A percentile compares a stretch with the other conserved stretches of the same genome.
Conservation (phyloP, 2,888 invertebrate species). For the Cremastinae sp. region DNA sequence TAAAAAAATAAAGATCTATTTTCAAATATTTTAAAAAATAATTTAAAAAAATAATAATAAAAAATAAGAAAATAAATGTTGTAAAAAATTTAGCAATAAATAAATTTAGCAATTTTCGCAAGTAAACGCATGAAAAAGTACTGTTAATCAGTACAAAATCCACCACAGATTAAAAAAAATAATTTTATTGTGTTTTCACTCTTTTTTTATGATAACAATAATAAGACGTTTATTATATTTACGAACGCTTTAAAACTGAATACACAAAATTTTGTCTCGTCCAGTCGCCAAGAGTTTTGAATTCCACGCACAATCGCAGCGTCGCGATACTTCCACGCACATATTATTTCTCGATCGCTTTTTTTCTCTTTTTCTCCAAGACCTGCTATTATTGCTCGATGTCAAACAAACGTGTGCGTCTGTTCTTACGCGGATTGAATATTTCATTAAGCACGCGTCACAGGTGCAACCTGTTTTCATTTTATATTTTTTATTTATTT, state of each 20-base stretch:
- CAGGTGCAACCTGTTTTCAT: slow-evolving; percentile 42
- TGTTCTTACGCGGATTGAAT: slow-evolving; percentile 69
- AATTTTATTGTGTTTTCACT: too few species aligned
- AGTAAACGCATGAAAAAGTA: too few species aligned
- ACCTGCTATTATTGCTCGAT: slow-evolving; percentile 17
- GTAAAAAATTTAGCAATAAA: too few species aligned
- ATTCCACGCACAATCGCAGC: slow-evolving; percentile 66
- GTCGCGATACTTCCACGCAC: slow-evolving; percentile 41
- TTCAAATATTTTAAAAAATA: too few species aligned
- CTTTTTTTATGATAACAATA: slow-evolving; percentile 4
- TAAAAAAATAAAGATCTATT: too few species aligned
- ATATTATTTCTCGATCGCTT: slow-evolving; percentile 35
- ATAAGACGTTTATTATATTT: slow-evolving; percentile 4
- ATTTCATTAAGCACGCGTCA: slow-evolving; percentile 60
- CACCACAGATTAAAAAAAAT: too few species aligned
- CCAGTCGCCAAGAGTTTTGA: slow-evolving; percentile 64
- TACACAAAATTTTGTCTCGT: slow-evolving; percentile 36
- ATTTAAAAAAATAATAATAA: too few species aligned
- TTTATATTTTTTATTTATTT: slow-evolving; percentile 19
- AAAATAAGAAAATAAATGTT: too few species aligned
- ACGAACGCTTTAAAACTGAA: background rate
- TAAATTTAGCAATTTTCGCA: too few species aligned
- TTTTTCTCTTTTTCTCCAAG: slow-evolving; percentile 32
- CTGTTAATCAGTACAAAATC: too few species aligned
- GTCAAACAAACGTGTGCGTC: background rate